Percentiles rank a stretch among this genome's conserved stretches.
These are phyloP conservation scores for Xylota sylvarum DNA, from an alignment of 2,888 invertebrate genomes.

Conservation along the genomic window DNA sequence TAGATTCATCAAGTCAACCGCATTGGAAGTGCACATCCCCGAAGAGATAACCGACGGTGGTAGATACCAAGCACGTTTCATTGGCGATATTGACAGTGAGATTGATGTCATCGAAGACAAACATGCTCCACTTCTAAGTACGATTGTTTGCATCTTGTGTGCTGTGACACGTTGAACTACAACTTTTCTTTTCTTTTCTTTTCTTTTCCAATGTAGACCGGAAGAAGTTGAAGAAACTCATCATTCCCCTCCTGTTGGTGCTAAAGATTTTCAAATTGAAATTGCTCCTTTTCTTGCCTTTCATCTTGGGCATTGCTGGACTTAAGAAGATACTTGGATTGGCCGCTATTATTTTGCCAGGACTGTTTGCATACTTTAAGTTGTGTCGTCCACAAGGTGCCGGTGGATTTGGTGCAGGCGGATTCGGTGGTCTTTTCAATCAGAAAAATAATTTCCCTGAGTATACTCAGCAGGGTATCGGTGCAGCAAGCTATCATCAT, in stretches of 20 bases:
- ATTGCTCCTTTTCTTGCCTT: slow-evolving; percentile 91
- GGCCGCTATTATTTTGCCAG: slow-evolving; percentile 91
- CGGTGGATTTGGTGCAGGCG: slow-evolving; percentile 83
- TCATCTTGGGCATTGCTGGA: slow-evolving; percentile 93
- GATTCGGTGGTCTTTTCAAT: slow-evolving; percentile 82
- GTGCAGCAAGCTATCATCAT: slow-evolving; percentile 87
- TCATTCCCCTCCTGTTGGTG: slow-evolving; percentile 92
- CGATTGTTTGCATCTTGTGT: slow-evolving; percentile 84
- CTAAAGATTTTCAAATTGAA: slow-evolving; percentile 94
- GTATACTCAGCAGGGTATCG: slow-evolving; percentile 91
- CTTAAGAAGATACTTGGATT: slow-evolving; percentile 94
- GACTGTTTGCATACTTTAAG: slow-evolving; percentile 93
- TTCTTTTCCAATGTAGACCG: slow-evolving; percentile 88
- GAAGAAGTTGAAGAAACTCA: slow-evolving; percentile 92
- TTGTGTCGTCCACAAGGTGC: slow-evolving; percentile 91
- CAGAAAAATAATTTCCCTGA: slow-evolving; percentile 85
- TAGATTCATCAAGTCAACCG: slow-evolving; percentile 92
- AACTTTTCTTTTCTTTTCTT: background rate
- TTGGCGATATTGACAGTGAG: slow-evolving; percentile 93
- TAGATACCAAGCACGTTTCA: slow-evolving; percentile 91
- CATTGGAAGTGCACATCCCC: slow-evolving; percentile 90
- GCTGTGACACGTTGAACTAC: slow-evolving; percentile 15
- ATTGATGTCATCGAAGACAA: slow-evolving; percentile 93
- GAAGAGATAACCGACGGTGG: slow-evolving; percentile 91
- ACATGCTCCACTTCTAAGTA: slow-evolving; percentile 92